Evolutionary conservation across 2,113 vertebrate genomes (phyloP).

Genomic region (Malurus alboscapulatus): DNA sequence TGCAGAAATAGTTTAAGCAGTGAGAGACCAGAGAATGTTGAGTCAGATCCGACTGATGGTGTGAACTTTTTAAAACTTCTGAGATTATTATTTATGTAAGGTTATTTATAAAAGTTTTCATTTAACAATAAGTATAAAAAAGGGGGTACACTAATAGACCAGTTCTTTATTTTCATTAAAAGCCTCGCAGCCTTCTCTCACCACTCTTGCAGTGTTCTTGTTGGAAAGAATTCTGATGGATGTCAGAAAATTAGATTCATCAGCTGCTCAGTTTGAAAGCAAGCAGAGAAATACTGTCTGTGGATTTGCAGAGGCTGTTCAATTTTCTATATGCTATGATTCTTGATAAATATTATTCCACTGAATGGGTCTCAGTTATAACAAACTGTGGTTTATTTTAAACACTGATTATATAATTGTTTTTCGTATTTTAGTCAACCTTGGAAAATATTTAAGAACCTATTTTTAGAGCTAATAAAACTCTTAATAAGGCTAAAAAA

Average conservation of each 20-base stretch:
- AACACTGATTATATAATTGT: conserved; percentile 31
- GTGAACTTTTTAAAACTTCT: conserved; percentile 3
- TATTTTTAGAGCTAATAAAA: conserved; percentile 65
- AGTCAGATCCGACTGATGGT: neutral
- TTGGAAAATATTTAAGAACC: conserved; percentile 50
- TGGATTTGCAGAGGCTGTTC: conserved; percentile 1
- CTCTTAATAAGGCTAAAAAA: conserved; percentile 30
- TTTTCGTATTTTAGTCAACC: conserved; percentile 39
- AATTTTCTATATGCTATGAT: neutral
- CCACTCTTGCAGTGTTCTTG: neutral
- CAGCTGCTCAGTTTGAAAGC: neutral
- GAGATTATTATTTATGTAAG: conserved; percentile 48
- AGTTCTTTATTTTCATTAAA: neutral
- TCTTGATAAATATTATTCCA: neutral
- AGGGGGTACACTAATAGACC: neutral
- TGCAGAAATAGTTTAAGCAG: neutral
- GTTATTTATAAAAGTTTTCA: conserved; percentile 50
- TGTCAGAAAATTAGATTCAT: neutral
- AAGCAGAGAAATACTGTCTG: neutral
- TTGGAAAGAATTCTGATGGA: neutral
- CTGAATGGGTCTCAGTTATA: conserved; percentile 49
- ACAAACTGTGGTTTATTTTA: conserved; percentile 54
- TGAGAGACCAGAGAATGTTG: conserved; percentile 7
- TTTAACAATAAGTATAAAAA: neutral
- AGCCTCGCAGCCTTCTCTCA: neutral